Evolutionary conservation across 2,113 vertebrate species (phyloP).

Genomic region (Rhinolophus sinicus): DNA sequence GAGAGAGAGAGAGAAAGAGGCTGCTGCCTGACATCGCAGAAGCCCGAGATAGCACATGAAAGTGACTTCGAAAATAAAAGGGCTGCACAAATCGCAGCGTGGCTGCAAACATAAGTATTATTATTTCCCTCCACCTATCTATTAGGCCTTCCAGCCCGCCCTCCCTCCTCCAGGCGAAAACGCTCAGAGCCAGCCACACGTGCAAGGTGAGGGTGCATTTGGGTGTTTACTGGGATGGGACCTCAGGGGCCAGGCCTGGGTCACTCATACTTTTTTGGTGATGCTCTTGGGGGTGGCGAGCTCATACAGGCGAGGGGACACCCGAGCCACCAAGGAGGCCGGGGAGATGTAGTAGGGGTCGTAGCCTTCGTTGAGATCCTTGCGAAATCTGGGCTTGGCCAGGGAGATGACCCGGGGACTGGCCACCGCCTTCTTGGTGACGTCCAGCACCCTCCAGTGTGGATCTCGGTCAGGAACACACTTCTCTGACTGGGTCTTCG

Average conservation of each 20-base stretch:
- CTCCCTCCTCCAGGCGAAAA: neutral
- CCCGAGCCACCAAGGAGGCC: constrained; percentile 59
- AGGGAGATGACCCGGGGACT: constrained; percentile 70
- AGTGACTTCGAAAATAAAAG: neutral
- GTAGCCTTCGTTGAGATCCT: constrained; percentile 53
- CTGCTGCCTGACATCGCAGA: too few species aligned
- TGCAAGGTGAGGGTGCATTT: neutral
- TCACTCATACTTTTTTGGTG: constrained; percentile 49
- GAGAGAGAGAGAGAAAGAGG: too few species aligned
- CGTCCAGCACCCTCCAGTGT: constrained; percentile 48
- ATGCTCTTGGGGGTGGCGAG: constrained; percentile 72
- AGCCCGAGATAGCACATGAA: fast-evolving
- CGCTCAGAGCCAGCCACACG: neutral
- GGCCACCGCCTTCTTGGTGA: constrained; percentile 69
- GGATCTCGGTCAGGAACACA: constrained; percentile 76
- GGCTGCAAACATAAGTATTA: neutral
- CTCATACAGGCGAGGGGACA: constrained; percentile 73
- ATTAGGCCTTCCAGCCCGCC: neutral
- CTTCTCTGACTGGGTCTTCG: constrained; percentile 64
- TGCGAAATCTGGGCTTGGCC: constrained; percentile 75
- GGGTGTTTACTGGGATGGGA: constrained; percentile 38
- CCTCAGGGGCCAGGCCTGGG: neutral
- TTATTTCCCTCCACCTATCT: neutral
- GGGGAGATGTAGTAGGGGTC: constrained; percentile 75
- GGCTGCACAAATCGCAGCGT: neutral